A percentile compares a stretch with the other conserved stretches of the same genome.
These are phyloP conservation scores for Hemaris fuciformis DNA, from an alignment of 2,888 invertebrate species.

Conservation along the genomic window DNA sequence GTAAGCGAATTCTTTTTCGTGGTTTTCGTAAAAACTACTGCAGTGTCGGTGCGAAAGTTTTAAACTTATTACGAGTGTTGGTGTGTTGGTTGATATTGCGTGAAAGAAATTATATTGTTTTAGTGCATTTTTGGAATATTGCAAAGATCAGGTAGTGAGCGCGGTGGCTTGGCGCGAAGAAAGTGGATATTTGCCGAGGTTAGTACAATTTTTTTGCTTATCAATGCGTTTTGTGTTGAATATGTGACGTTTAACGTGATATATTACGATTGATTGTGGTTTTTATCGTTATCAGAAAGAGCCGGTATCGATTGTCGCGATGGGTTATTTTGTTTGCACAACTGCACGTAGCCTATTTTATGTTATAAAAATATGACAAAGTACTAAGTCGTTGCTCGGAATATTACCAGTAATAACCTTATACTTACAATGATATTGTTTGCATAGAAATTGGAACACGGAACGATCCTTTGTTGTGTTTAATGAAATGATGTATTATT, in stretches of 20 bases:
- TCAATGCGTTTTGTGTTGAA: constrained; percentile 12
- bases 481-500: background rate
- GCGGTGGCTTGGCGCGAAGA: background rate
- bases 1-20: constrained; percentile 50
- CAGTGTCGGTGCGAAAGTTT: constrained; percentile 47
- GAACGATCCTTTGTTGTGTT: background rate
- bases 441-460: background rate
- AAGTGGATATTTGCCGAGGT: constrained; percentile 13
- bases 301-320: constrained; percentile 5
- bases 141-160: constrained; percentile 49
- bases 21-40: constrained; percentile 41
- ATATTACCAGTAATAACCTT: background rate
- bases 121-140: constrained; percentile 67
- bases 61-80: constrained; percentile 37
- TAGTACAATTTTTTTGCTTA: constrained; percentile 13
- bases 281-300: constrained; percentile 9
- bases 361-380: background rate
- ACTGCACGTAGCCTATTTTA: constrained; percentile 11
- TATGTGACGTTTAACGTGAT: constrained; percentile 12
- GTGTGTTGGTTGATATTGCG: constrained; percentile 38
- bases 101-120: constrained; percentile 39
- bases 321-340: constrained; percentile 15
- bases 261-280: background rate
- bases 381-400: background rate
- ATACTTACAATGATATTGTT: background rate